Evolutionary conservation across 2,888 invertebrate species (phyloP).

Genomic region (Hirudinaria manillensis): DNA sequence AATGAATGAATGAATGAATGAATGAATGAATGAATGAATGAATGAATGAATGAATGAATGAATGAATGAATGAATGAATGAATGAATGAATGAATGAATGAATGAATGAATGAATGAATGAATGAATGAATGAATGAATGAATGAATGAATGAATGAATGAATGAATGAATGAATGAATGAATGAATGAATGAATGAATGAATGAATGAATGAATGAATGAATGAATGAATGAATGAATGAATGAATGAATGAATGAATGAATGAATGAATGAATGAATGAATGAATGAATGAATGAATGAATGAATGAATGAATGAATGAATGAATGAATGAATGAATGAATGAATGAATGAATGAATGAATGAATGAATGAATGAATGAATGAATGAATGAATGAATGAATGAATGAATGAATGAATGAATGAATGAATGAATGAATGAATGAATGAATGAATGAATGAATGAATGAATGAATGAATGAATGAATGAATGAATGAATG

Average conservation of each 20-base stretch:
- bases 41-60: background rate
- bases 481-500: background rate
- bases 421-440: background rate
- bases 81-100: background rate
- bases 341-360: no score
- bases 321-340: no score
- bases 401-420: background rate
- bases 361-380: conserved; percentile 3
- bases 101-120: background rate
- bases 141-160: no score
- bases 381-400: background rate
- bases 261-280: background rate
- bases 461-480: background rate
- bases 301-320: no score
- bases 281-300: no score
- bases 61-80: background rate
- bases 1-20: no score
- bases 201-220: background rate
- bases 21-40: conserved; percentile 4
- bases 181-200: no score
- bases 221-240: background rate
- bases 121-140: no score
- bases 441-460: background rate
- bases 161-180: no score
- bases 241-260: background rate